Percentiles rank a stretch among this genome's conserved stretches.
Evolutionary conservation across 2,888 invertebrate species (phyloP).

Genomic region (Drosophila borealis): DNA sequence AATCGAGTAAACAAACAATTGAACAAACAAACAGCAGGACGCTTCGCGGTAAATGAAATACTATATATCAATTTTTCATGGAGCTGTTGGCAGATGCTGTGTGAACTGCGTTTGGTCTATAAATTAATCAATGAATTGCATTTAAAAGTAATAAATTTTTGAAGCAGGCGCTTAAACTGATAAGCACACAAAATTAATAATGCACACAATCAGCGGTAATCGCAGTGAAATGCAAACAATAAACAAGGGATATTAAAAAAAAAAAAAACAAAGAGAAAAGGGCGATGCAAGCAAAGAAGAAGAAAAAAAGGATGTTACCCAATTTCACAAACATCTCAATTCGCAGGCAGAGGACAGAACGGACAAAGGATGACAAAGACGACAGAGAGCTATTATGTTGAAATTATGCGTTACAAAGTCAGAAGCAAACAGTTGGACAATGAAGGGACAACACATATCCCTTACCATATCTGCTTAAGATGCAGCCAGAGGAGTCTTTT

Average conservation of each 20-base stretch:
- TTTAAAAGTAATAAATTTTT: conserved; percentile 28
- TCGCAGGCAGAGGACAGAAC: conserved; percentile 7
- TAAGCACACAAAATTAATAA: conserved; percentile 49
- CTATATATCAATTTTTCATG: conserved; percentile 52
- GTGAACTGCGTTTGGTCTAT: conserved; percentile 17
- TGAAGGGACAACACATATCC: conserved; percentile 21
- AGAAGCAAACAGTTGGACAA: conserved; percentile 37
- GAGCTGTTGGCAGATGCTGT: conserved; percentile 14
- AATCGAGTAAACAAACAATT: conserved; percentile 32
- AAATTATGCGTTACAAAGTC: conserved; percentile 69
- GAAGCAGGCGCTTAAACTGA: conserved; percentile 27
- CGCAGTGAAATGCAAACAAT: conserved; percentile 32
- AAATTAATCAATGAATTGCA: conserved; percentile 43
- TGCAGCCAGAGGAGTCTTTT: conserved; percentile 24
- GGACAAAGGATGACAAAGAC: conserved; percentile 30
- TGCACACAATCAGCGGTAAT: conserved; percentile 39
- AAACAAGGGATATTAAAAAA: conserved; percentile 31
- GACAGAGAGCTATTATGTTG: conserved; percentile 64
- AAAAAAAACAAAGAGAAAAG: background rate
- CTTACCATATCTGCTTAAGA: conserved; percentile 23
- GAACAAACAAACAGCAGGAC: conserved; percentile 5
- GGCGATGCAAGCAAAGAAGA: background rate
- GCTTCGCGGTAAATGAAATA: conserved; percentile 31
- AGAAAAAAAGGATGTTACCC: conserved; percentile 22
- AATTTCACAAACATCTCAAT: conserved; percentile 37